These are phyloP conservation scores for Cladorhizidae sp. DNA, from an alignment of 37 sponge, comb jelly and placozoan genomes.

Conservation along the genomic window DNA sequence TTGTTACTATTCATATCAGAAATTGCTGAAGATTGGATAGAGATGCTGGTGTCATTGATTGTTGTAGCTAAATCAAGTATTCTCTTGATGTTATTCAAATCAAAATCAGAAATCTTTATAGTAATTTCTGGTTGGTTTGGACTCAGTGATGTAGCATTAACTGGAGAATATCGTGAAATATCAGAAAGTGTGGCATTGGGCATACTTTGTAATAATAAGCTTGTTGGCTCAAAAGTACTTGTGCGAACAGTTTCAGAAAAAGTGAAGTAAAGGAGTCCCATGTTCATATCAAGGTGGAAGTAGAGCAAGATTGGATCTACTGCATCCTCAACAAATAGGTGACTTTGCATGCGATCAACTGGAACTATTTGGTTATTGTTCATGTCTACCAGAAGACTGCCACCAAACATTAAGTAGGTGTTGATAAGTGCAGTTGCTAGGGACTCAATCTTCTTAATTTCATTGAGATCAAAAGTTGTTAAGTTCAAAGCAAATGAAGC, in stretches of 20 bases:
- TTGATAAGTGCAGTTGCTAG: constrained; percentile 55
- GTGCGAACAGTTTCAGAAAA: constrained; percentile 84
- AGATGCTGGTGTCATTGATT: constrained; percentile 52
- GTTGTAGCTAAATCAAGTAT: constrained; percentile 62
- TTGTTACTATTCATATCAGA: constrained; percentile 82
- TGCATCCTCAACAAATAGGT: constrained; percentile 48
- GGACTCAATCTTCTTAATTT: constrained; percentile 73
- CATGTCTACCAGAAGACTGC: constrained; percentile 73
- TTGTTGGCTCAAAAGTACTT: constrained; percentile 53
- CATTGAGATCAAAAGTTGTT: constrained; percentile 80
- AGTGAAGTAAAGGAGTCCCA: constrained; percentile 66
- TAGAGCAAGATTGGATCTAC: constrained; percentile 63
- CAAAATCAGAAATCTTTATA: constrained; percentile 32
- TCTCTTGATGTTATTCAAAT: constrained; percentile 86
- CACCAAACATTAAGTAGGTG: constrained; percentile 39
- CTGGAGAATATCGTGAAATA: constrained; percentile 45
- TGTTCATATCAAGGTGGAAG: constrained; percentile 79
- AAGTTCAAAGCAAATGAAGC: constrained; percentile 60
- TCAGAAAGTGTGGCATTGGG: constrained; percentile 13
- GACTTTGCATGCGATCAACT: constrained; percentile 17
- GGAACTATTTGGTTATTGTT: constrained; percentile 56
- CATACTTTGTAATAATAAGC: constrained; percentile 44
- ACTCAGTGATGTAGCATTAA: constrained; percentile 41
- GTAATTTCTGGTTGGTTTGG: constrained; percentile 56
- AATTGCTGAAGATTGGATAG: constrained; percentile 32